These are phyloP conservation scores for Alloplasta piceator DNA, from an alignment of 2,888 invertebrate genomes.

Conservation along the genomic window DNA sequence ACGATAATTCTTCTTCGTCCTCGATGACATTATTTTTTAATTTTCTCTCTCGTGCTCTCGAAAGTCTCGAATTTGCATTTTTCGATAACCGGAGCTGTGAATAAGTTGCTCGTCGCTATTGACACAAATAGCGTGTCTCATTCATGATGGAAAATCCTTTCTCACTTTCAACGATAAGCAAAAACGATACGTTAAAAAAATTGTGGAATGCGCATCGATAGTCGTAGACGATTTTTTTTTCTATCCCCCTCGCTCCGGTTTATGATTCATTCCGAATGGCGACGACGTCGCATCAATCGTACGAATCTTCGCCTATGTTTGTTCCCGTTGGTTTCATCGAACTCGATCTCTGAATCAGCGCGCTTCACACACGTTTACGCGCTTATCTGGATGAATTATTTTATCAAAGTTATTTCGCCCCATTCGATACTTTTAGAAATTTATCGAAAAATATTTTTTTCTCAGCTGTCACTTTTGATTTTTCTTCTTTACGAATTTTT, in stretches of 20 bases:
- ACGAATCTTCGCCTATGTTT: background rate
- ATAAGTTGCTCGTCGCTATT: background rate
- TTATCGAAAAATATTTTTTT: too few relatives aligned
- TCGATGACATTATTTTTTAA: background rate
- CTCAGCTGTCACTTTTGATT: too few relatives aligned
- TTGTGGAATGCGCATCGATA: background rate
- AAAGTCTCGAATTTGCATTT: constrained; percentile 20
- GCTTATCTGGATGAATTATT: too few relatives aligned
- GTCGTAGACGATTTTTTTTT: too few relatives aligned
- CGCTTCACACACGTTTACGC: too few relatives aligned
- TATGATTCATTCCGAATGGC: too few relatives aligned
- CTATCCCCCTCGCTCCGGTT: too few relatives aligned
- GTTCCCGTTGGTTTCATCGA: constrained; percentile 68
- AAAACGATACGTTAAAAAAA: background rate
- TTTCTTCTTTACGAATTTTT: too few relatives aligned
- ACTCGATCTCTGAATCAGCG: constrained; percentile 70
- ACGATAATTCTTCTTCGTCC: background rate
- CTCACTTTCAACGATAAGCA: background rate
- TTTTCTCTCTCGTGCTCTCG: constrained; percentile 1
- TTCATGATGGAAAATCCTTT: background rate
- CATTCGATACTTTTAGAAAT: too few relatives aligned
- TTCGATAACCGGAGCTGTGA: background rate
- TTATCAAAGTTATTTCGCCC: too few relatives aligned
- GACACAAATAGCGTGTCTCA: background rate
- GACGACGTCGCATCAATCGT: too few relatives aligned